These are phyloP conservation scores for Myopa tessellatipennis DNA, from an alignment of 2,888 invertebrate species.

Conservation along the genomic window DNA sequence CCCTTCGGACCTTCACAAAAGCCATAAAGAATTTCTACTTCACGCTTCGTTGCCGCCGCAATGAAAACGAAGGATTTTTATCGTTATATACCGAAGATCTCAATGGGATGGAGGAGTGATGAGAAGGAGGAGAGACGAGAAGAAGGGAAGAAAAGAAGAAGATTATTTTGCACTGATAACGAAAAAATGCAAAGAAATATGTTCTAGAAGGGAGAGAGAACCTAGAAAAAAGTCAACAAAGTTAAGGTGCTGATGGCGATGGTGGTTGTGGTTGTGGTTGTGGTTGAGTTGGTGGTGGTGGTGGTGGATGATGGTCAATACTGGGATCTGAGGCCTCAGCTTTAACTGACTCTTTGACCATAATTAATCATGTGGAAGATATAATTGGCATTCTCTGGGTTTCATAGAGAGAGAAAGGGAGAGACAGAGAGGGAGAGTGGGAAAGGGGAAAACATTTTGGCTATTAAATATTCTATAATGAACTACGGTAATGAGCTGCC, in stretches of 20 bases:
- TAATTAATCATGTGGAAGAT: slow-evolving; percentile 47
- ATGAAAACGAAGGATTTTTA: slow-evolving; percentile 43
- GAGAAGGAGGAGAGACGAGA: background rate
- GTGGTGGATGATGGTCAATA: slow-evolving; percentile 45
- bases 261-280: slow-evolving; percentile 6
- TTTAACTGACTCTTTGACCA: slow-evolving; percentile 42
- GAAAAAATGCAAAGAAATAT: slow-evolving; percentile 52
- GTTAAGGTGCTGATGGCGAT: slow-evolving; percentile 2
- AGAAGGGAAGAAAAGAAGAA: slow-evolving; percentile 46
- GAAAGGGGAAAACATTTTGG: background rate
- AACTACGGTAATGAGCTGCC: too few species aligned
- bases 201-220: background rate
- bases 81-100: background rate
- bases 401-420: background rate
- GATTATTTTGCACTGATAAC: slow-evolving; percentile 66
- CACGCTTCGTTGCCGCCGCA: slow-evolving; percentile 57
- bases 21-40: slow-evolving; percentile 47
- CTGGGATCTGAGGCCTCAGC: slow-evolving; percentile 41
- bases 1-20: slow-evolving; percentile 22
- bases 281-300: slow-evolving; percentile 17
- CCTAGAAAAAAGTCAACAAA: background rate
- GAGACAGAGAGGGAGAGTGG: background rate
- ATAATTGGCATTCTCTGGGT: slow-evolving; percentile 30
- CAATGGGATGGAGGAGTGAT: background rate
- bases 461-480: background rate